Percentiles rank a stretch among this genome's conserved stretches.
Conservation (phyloP, 1,140 invertebrate genomes). For the Phymastichus coffea region DNA sequence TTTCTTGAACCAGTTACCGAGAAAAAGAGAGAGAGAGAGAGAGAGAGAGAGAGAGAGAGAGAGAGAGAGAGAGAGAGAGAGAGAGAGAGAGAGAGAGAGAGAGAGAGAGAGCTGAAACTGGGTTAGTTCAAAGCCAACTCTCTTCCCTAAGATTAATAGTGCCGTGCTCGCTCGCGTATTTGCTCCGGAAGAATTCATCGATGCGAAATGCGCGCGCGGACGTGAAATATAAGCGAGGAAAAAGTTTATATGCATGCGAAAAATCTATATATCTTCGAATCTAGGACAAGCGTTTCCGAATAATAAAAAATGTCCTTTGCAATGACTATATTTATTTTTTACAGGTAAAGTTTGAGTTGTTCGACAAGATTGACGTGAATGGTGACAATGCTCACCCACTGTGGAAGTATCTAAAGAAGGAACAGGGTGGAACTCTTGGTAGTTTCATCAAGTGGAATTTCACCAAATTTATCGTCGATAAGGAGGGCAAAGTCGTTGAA, state of each 20-base stretch:
- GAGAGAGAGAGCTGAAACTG: too few species aligned
- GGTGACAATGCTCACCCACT: conserved; percentile 82
- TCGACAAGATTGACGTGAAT: conserved; percentile 86
- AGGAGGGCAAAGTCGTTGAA: conserved; percentile 84
- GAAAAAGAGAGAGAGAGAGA: too few species aligned
- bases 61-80: too few species aligned
- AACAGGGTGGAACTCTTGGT: conserved; percentile 74
- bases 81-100: too few species aligned
- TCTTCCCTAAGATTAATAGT: too few species aligned
- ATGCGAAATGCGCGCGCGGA: background rate
- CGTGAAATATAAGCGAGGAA: background rate
- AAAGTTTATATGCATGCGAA: background rate
- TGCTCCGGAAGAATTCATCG: too few species aligned
- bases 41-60: too few species aligned
- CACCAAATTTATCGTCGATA: conserved; percentile 92
- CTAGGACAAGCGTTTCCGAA: background rate
- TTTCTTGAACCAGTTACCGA: too few species aligned
- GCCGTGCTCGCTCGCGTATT: too few species aligned
- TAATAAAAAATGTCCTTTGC: background rate
- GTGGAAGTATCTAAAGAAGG: conserved; percentile 85
- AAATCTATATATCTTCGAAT: background rate
- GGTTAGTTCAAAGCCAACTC: too few species aligned
- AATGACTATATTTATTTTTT: conserved; percentile 7
- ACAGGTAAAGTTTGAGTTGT: conserved; percentile 56
- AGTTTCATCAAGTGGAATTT: conserved; percentile 97